Evolutionary conservation across 1,140 invertebrate species (phyloP), one percentile per base, ranked within the genome.

Genomic region (Dendroctonus ponderosae): DNA sequence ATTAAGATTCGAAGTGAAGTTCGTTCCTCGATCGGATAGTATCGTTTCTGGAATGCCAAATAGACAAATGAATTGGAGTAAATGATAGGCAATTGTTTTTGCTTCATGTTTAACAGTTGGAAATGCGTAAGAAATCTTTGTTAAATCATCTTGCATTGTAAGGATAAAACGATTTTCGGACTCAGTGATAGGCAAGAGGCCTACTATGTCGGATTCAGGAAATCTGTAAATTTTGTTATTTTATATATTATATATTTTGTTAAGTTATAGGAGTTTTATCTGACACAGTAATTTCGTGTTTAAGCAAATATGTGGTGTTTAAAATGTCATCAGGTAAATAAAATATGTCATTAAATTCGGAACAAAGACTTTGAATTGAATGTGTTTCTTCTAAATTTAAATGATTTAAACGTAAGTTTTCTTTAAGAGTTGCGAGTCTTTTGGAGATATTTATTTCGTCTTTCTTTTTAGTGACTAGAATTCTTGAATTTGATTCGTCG

Each of bases 21-120:
- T 72, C n/a, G 68, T 59, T 6, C 77, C 77, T 72, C 75, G 66
- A 62, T 80, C 78, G 0, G 74, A 73, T 0, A 79, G 52, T 8
- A 79, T 71, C 0, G 40, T 59, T 69, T 73, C 60, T 6, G 77
- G 77, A 7, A 77, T 76, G 7, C 77, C 78, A 70, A 78, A 75
- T 7, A 44, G 48, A 12, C 6, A 14, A 50, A 62, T 62, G 41
- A 62, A 49, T 49, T 48, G 26, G 8, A 48, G 37, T 49, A 61
- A 12, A 57, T 65, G 26, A 26, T 70, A 63, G 7, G 77, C 74
- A 12, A 78, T 71, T 8, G 71, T 74, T 68, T 43, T 26, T 7
- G 77, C 57, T 71, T 77, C 71, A 50, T 73, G 72, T 68, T 75
- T 75, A 15, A 40, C n/a, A 6, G 75, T 65, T 6, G 77, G 50